phyloP scores from a whole-genome alignment of 1,140 invertebrate genomes.

The Semibalanus balanoides region DNA sequence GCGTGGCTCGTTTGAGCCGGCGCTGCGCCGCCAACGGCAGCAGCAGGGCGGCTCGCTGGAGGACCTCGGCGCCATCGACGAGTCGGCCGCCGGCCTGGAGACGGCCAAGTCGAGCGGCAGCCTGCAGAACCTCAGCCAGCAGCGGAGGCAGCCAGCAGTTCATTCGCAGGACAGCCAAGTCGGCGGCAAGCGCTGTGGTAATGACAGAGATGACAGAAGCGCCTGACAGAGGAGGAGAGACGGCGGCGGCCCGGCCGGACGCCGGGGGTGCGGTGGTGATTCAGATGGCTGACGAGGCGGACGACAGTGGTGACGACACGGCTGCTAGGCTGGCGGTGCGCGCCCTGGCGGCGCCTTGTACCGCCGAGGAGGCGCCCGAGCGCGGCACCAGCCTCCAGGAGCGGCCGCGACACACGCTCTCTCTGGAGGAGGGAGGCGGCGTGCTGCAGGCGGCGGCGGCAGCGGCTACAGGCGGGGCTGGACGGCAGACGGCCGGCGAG shows the following conservation, averaged over 20 bases:
- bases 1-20: slow-evolving; percentile 3
- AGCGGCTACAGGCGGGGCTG: too few relatives aligned
- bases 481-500: background rate
- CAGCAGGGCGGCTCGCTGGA: slow-evolving; percentile 1
- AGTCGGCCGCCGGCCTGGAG: background rate
- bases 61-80: slow-evolving; percentile 3
- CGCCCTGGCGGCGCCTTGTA: background rate
- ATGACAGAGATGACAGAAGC: too few relatives aligned
- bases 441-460: background rate
- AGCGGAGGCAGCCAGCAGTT: background rate
- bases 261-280: background rate
- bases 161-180: too few relatives aligned
- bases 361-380: background rate
- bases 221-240: background rate
- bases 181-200: background rate
- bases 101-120: background rate
- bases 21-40: background rate
- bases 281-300: background rate
- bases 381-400: background rate
- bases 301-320: background rate
- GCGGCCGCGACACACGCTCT: background rate
- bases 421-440: background rate
- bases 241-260: background rate
- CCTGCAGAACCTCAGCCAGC: slow-evolving; percentile 3
- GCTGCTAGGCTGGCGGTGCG: background rate